phyloP scores from a whole-genome alignment of 2,888 invertebrate genomes.

The Andrena hattorfiana region DNA sequence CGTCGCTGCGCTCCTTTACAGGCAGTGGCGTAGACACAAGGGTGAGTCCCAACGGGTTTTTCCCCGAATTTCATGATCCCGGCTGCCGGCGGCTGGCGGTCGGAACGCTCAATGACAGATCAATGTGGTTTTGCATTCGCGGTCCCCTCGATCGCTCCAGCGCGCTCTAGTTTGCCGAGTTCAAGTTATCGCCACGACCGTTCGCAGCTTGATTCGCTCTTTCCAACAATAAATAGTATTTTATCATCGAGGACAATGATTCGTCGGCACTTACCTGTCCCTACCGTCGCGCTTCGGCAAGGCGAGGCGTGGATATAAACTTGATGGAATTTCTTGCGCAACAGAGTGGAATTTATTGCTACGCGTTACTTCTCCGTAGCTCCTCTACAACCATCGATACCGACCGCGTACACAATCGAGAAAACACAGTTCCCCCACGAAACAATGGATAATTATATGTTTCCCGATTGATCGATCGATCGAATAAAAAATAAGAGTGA shows the following conservation, averaged over 20 bases:
- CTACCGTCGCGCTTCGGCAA: slow-evolving; percentile 5
- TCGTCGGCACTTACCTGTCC: slow-evolving; percentile 10
- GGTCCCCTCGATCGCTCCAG: slow-evolving; percentile 14
- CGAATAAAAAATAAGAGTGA: neutral
- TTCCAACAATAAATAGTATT: slow-evolving; percentile 27
- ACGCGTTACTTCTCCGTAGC: slow-evolving; percentile 17
- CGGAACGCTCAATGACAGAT: slow-evolving; percentile 41
- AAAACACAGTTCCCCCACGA: neutral
- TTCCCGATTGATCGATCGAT: neutral
- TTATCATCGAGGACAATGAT: slow-evolving; percentile 37
- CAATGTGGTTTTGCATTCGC: slow-evolving; percentile 20
- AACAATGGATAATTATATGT: slow-evolving; percentile 10
- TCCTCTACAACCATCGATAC: slow-evolving; percentile 3
- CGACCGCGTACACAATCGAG: neutral
- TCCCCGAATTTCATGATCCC: neutral
- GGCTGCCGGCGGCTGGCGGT: slow-evolving; percentile 4
- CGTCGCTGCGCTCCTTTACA: slow-evolving; percentile 87
- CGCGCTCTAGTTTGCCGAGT: slow-evolving; percentile 41
- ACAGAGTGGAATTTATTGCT: slow-evolving; percentile 47
- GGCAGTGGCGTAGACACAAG: slow-evolving; percentile 88
- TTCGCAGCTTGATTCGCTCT: neutral
- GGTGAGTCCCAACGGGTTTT: slow-evolving; percentile 70
- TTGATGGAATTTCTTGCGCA: slow-evolving; percentile 46
- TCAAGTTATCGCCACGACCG: slow-evolving; percentile 3
- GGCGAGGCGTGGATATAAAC: slow-evolving; percentile 18